These are phyloP conservation scores for Haliclona indistincta DNA, from an alignment of 37 sponge, comb jelly and placozoan genomes.

Conservation along the genomic window DNA sequence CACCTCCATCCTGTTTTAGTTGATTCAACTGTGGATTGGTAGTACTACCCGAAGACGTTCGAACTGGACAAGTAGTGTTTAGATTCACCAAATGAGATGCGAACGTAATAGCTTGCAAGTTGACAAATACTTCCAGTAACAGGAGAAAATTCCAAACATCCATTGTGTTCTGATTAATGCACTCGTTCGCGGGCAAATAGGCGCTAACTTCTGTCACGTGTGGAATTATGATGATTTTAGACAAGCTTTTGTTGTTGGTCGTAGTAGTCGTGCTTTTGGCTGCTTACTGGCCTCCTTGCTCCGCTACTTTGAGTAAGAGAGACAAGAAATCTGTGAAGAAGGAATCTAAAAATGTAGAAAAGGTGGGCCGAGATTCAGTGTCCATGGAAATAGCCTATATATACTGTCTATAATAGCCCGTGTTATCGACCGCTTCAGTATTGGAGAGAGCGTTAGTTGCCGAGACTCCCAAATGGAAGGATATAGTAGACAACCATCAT, in stretches of 20 bases:
- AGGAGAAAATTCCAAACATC: too few relatives aligned
- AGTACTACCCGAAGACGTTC: too few relatives aligned
- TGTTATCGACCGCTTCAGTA: conserved; percentile 36
- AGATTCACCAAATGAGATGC: too few relatives aligned
- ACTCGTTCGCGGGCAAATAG: too few relatives aligned
- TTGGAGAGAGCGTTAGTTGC: conserved; percentile 69
- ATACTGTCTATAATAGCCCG: conserved; percentile 1
- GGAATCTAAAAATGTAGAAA: background rate
- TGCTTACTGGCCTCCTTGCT: background rate
- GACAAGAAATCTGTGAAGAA: conserved; percentile 36
- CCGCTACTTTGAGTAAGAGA: conserved; percentile 44
- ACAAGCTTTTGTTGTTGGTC: background rate
- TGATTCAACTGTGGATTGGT: too few relatives aligned
- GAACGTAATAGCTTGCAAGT: too few relatives aligned
- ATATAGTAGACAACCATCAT: conserved; percentile 66
- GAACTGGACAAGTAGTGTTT: too few relatives aligned
- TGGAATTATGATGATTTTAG: too few relatives aligned
- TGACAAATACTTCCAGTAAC: too few relatives aligned
- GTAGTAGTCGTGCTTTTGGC: background rate
- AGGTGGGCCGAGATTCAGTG: background rate
- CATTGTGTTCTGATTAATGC: too few relatives aligned
- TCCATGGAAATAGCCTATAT: background rate
- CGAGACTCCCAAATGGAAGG: conserved; percentile 67
- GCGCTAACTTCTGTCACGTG: too few relatives aligned
- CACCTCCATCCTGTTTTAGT: too few relatives aligned